Evolutionary conservation across 2,113 vertebrate genomes (phyloP).

Genomic region (Hyaena hyaena): DNA sequence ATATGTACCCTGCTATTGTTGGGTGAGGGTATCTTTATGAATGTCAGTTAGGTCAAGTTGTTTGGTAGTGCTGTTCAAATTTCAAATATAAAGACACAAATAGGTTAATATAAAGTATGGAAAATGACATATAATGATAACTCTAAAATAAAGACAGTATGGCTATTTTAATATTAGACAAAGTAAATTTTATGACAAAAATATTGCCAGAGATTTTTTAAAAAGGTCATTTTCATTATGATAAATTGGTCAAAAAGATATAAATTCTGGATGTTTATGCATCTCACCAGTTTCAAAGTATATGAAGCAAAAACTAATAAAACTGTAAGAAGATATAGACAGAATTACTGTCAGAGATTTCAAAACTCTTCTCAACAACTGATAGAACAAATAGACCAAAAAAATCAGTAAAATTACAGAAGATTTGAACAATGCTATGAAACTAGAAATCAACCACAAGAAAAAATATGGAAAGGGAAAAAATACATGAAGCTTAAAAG

Average conservation of each 20-base stretch:
- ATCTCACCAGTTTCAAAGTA: slow-evolving; percentile 10
- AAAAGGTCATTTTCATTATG: not conserved
- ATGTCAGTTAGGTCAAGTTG: slow-evolving; percentile 27
- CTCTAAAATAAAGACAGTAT: not conserved
- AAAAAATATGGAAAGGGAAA: not conserved
- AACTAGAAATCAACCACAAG: not conserved
- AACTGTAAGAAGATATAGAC: not conserved
- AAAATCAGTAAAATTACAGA: not conserved
- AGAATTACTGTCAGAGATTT: slow-evolving; percentile 44
- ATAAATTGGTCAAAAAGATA: not conserved
- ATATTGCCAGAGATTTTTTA: not conserved
- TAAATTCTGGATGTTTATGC: not conserved
- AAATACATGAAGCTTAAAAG: not conserved
- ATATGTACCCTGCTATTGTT: not conserved
- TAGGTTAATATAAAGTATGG: not conserved
- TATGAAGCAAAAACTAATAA: slow-evolving; percentile 24
- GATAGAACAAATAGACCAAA: not conserved
- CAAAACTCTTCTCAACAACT: slow-evolving; percentile 33
- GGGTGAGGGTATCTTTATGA: not conserved
- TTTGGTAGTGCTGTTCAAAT: slow-evolving; percentile 5
- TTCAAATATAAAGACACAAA: slow-evolving; percentile 21
- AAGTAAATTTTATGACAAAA: slow-evolving; percentile 27
- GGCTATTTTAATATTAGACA: slow-evolving; percentile 2
- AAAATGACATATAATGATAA: not conserved
- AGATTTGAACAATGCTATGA: not conserved